Conservation (phyloP, 2,797 vertebrate genomes). For the Rhincodon typus region DNA sequence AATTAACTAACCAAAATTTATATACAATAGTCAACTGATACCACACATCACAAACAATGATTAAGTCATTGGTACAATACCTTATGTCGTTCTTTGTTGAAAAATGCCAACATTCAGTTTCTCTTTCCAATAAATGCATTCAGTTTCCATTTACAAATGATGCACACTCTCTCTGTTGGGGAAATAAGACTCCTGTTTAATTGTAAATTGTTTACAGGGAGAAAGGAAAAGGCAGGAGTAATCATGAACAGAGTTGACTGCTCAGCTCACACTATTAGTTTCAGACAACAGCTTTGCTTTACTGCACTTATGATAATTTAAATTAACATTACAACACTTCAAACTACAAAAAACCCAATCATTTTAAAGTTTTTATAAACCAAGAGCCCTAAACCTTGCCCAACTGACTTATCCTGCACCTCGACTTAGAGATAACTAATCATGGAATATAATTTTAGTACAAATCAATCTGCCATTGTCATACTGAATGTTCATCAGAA, state of each 20-base stretch:
- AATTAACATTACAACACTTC: neutral
- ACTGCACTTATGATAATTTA: neutral
- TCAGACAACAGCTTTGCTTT: neutral
- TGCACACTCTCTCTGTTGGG: neutral
- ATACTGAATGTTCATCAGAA: neutral
- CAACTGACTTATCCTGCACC: neutral
- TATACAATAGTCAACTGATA: neutral
- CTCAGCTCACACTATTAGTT: neutral
- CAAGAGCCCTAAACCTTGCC: neutral
- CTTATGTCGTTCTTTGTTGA: neutral
- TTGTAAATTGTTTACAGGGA: neutral
- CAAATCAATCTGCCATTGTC: neutral
- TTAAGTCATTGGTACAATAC: neutral
- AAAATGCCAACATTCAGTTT: neutral
- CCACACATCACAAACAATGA: neutral
- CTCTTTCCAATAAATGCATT: slow-evolving; percentile 24
- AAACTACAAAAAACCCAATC: neutral
- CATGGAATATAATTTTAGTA: neutral
- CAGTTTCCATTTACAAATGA: neutral
- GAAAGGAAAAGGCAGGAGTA: neutral
- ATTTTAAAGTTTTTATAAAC: neutral
- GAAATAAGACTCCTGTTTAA: neutral
- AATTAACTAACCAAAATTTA: neutral
- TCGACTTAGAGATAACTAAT: neutral
- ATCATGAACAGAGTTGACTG: neutral